phyloP scores from a whole-genome alignment of 2,113 vertebrate species.

The Myotis lucifugus region DNA sequence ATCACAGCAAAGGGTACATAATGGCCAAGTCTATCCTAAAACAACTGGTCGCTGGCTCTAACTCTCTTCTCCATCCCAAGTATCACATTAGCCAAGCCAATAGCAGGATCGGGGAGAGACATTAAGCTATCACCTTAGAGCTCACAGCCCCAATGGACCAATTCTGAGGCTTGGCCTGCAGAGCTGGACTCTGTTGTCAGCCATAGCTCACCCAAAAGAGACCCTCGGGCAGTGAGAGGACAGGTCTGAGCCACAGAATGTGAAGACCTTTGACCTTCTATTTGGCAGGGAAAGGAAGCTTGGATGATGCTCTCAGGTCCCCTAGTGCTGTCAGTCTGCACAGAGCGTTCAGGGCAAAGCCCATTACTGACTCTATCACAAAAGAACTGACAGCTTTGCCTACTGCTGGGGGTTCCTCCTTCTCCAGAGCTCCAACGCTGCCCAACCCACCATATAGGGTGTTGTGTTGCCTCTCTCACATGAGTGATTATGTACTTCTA shows the following conservation, averaged over 20 bases:
- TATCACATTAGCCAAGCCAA: not conserved
- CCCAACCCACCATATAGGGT: rapidly evolving
- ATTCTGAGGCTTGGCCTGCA: not conserved
- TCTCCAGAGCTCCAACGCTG: not conserved
- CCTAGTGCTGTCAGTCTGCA: not conserved
- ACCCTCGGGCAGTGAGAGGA: not conserved
- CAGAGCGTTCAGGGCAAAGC: not conserved
- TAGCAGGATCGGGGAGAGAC: not conserved
- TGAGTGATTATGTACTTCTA: not conserved
- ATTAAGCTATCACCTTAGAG: not conserved
- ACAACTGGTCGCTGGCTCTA: not conserved
- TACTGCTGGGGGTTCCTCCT: not conserved
- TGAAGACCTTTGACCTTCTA: not conserved
- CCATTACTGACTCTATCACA: not conserved
- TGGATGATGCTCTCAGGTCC: not conserved
- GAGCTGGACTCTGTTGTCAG: not conserved
- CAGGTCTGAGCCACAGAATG: not conserved
- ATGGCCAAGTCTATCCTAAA: not conserved
- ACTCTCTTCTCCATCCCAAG: not conserved
- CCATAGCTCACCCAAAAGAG: not conserved
- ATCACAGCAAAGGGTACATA: not conserved
- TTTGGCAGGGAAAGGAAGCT: not conserved
- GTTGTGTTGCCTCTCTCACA: not conserved
- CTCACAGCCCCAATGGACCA: not conserved
- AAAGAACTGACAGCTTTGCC: not conserved